These are phyloP conservation scores for Semicossyphus pulcher DNA, from an alignment of 2,113 vertebrate species.

Conservation along the genomic window DNA sequence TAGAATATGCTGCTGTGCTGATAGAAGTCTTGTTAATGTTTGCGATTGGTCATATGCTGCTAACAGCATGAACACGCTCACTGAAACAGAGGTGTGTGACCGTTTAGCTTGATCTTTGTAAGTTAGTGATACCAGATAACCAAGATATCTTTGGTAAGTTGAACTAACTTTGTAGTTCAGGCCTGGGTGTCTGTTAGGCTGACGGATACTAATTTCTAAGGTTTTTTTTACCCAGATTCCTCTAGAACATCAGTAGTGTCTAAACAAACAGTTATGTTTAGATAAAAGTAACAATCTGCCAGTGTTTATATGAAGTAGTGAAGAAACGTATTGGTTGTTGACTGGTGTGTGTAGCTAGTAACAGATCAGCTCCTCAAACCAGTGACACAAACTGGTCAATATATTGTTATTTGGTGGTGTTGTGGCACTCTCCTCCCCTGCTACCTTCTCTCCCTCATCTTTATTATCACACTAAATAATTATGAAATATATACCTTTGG, in stretches of 20 bases:
- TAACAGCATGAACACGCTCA: too few relatives aligned
- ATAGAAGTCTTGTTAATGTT: too few relatives aligned
- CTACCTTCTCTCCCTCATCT: not conserved
- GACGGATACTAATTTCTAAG: not conserved
- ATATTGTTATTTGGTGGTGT: not conserved
- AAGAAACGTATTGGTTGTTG: too few relatives aligned
- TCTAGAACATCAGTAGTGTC: slow-evolving; percentile 13
- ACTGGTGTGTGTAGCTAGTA: too few relatives aligned
- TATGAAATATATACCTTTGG: slow-evolving; percentile 14
- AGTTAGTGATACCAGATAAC: too few relatives aligned
- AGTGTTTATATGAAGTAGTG: slow-evolving; percentile 14
- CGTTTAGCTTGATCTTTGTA: too few relatives aligned
- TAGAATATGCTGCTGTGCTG: too few relatives aligned
- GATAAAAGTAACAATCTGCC: not conserved
- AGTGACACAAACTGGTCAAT: not conserved
- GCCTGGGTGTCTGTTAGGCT: not conserved
- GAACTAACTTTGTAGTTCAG: too few relatives aligned
- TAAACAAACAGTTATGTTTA: slow-evolving; percentile 3
- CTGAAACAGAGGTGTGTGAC: too few relatives aligned
- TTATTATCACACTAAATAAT: not conserved
- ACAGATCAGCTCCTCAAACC: not conserved
- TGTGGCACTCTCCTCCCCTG: not conserved
- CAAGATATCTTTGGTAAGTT: too few relatives aligned
- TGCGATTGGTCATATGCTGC: too few relatives aligned
- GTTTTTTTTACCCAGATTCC: not conserved